Evolutionary conservation across 2,113 vertebrate species (phyloP).

Genomic region (Stomatorhinus ivindoensis): DNA sequence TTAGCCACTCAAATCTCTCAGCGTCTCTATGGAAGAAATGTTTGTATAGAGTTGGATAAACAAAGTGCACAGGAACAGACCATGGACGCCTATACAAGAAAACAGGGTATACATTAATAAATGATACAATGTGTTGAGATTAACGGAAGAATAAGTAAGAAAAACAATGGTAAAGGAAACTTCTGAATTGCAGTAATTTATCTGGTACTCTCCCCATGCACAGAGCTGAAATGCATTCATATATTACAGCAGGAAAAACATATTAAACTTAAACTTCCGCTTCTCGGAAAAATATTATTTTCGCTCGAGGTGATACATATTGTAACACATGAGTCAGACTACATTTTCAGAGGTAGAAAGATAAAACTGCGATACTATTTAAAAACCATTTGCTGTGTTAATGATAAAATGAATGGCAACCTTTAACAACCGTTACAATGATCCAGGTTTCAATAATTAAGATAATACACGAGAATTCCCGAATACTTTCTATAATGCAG

Average conservation of each 20-base stretch:
- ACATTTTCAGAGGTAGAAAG: neutral
- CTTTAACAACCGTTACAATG: neutral
- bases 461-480: neutral
- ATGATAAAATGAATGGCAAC: neutral
- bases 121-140: neutral
- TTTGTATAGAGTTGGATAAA: neutral
- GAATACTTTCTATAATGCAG: neutral
- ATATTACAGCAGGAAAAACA: neutral
- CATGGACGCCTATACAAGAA: neutral
- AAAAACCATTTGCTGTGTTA: neutral
- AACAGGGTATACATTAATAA: neutral
- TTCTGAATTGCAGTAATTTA: neutral
- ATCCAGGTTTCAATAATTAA: neutral
- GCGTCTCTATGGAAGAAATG: neutral
- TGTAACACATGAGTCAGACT: neutral
- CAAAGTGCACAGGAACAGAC: neutral
- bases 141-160: neutral
- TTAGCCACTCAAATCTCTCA: neutral
- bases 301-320: neutral
- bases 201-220: neutral
- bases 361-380: neutral
- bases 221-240: neutral
- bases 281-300: neutral
- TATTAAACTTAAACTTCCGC: neutral
- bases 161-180: neutral